Evolutionary conservation across 2,888 invertebrate genomes (phyloP), one percentile per base, ranked within the genome.

Genomic region (Globia sparganii): DNA sequence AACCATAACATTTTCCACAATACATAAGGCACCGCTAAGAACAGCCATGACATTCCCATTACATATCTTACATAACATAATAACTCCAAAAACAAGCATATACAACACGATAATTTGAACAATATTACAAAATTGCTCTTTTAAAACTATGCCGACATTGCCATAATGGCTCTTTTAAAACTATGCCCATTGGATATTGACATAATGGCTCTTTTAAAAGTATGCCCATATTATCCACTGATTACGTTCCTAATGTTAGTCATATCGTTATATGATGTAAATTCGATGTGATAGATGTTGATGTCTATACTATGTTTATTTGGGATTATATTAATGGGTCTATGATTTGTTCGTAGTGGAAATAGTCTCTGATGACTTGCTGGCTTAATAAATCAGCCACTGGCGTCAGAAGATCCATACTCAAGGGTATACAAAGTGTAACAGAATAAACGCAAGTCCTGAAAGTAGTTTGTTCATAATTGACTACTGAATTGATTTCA

Each of bases 61-160:
- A n/a, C 5, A 56, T 15, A 34, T 62, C 49, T 85, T 83, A 71
- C 65, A 77, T 81, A 81, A 86, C 58, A 61, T 66, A 66, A 76
- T 72, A 73, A 71, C 65, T 69, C 62, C 61, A 75, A 79, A 73
- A 79, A 83, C 65, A 73, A 81, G 75, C 69, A 69, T 31, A 69
- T 31, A 74, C n/a, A 77, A 59, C 37, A 79, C n/a, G 67, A 84
- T 78, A 79, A 86, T 86, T 79, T 85, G 77, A 53, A 73, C 40
- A 66, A 71, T 67, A 79, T 87, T 86, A 86, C 62, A 66, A 77
- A 86, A 86, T 80, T 75, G 53, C 66, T 78, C 71, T 77, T 53
- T 73, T 71, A 53, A 77, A 75, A 67, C 53, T 56, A 61, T 71
- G 61, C 37, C 37, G 18, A 49, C 6, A 49, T 43, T 76, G 40